A percentile compares a stretch with the other conserved stretches of the same genome.
Conservation (phyloP, 2,888 invertebrate species). For the Fragum fragum region DNA sequence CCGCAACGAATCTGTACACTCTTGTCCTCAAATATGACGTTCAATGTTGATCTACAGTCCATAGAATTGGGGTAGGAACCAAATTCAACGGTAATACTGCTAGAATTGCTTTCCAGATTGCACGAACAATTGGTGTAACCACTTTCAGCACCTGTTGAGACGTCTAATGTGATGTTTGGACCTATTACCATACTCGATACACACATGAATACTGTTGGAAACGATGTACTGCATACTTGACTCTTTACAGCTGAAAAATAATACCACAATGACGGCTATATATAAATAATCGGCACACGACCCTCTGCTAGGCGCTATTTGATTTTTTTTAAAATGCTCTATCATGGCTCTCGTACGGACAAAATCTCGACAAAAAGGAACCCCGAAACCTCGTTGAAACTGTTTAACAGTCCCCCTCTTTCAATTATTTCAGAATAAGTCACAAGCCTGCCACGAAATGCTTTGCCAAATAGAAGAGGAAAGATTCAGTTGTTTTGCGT, state of each 20-base stretch:
- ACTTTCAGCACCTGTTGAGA: slow-evolving; percentile 30
- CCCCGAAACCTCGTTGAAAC: too few species aligned
- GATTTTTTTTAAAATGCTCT: too few species aligned
- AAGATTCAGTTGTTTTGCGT: too few species aligned
- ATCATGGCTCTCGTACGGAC: too few species aligned
- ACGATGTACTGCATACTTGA: slow-evolving; percentile 20
- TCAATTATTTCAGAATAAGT: too few species aligned
- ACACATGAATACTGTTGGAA: slow-evolving; percentile 44
- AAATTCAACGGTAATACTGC: slow-evolving; percentile 35
- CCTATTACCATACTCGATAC: slow-evolving; percentile 27
- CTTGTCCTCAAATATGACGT: slow-evolving; percentile 42
- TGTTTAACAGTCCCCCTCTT: too few species aligned
- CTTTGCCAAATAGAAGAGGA: too few species aligned
- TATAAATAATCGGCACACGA: too few species aligned
- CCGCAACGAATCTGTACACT: slow-evolving; percentile 46
- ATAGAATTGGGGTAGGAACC: slow-evolving; percentile 21
- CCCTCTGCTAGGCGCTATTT: too few species aligned
- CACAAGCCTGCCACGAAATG: too few species aligned
- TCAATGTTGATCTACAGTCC: slow-evolving; percentile 41
- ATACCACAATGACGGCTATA: not conserved
- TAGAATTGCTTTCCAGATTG: slow-evolving; percentile 10
- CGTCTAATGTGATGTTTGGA: slow-evolving; percentile 38
- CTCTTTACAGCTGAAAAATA: slow-evolving; percentile 17
- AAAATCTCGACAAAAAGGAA: too few species aligned
- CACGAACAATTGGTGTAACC: slow-evolving; percentile 36